Percentiles rank a stretch among this genome's conserved stretches.
phyloP scores from a whole-genome alignment of 2,888 invertebrate genomes.

The Flexamia atlantica region DNA sequence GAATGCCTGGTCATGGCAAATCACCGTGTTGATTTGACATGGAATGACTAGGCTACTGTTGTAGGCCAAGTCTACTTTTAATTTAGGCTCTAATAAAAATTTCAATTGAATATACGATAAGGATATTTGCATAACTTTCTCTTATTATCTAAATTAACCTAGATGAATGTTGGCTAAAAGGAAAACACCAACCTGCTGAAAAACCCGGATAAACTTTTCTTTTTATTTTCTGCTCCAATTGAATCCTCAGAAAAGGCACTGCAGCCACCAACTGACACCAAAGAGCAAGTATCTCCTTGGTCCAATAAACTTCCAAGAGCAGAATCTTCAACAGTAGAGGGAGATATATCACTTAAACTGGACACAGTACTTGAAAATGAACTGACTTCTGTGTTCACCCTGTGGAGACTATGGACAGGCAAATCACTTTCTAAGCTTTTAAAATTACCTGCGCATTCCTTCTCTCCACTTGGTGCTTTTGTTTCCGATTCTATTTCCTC shows the following conservation, averaged over 20 bases:
- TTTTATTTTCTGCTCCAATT: conserved; percentile 77
- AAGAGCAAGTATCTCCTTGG: conserved; percentile 74
- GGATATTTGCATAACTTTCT: no score
- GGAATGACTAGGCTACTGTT: no score
- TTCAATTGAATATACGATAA: no score
- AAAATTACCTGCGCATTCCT: conserved; percentile 45
- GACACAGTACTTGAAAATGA: conserved; percentile 85
- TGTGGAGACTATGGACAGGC: conserved; percentile 73
- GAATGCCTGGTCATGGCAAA: no score
- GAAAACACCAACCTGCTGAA: conserved; percentile 78
- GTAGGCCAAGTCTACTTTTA: no score
- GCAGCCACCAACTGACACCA: conserved; percentile 69
- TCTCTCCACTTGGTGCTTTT: not conserved
- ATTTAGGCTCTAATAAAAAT: no score
- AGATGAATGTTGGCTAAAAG: no score
- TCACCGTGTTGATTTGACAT: no score
- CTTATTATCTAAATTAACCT: no score
- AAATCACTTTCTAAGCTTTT: conserved; percentile 74
- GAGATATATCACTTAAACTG: conserved; percentile 84
- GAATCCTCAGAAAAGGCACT: conserved; percentile 71
- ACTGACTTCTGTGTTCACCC: conserved; percentile 78
- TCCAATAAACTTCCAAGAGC: conserved; percentile 77
- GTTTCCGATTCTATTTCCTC: conserved; percentile 11
- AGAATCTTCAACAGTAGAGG: conserved; percentile 73
- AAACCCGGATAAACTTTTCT: conserved; percentile 80